phyloP scores from a whole-genome alignment of 2,888 invertebrate genomes.

The Seladonia tumulorum region DNA sequence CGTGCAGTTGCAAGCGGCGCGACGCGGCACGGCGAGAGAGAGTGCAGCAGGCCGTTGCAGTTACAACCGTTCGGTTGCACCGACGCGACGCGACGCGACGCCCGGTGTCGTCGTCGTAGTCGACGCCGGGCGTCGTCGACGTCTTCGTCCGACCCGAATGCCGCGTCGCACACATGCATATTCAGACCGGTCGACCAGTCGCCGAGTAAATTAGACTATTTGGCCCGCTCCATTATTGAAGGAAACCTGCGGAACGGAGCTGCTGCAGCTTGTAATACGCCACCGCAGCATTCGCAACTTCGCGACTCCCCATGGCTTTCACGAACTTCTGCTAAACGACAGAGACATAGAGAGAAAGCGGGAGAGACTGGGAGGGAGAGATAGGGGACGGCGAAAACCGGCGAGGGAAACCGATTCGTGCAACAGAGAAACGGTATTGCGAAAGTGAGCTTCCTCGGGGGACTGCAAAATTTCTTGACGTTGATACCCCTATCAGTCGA shows the following conservation, averaged over 20 bases:
- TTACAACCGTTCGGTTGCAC: slow-evolving; percentile 44
- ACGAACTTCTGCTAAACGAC: slow-evolving; percentile 60
- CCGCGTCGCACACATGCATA: slow-evolving; percentile 69
- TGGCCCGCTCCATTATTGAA: slow-evolving; percentile 76
- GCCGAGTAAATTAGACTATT: slow-evolving; percentile 77
- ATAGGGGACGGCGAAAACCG: slow-evolving; percentile 16
- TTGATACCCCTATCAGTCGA: not conserved
- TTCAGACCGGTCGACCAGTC: slow-evolving; percentile 71
- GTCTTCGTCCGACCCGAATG: slow-evolving; percentile 45
- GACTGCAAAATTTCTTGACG: slow-evolving; percentile 22
- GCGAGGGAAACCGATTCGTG: slow-evolving; percentile 25
- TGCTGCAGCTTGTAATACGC: slow-evolving; percentile 68
- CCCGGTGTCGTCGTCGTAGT: too few relatives aligned
- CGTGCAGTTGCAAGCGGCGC: not conserved
- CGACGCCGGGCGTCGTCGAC: slow-evolving; percentile 23
- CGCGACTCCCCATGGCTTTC: slow-evolving; percentile 66
- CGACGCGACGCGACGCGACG: not conserved
- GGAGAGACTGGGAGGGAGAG: slow-evolving; percentile 27
- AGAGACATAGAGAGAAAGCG: not conserved
- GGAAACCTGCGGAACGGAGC: slow-evolving; percentile 71
- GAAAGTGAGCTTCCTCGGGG: slow-evolving; percentile 11
- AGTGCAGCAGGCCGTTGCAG: slow-evolving; percentile 21
- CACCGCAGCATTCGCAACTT: slow-evolving; percentile 69
- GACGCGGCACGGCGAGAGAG: slow-evolving; percentile 11
- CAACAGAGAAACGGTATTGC: slow-evolving; percentile 7